These are phyloP conservation scores for Hedya salicella DNA, from an alignment of 2,888 invertebrate species.

Conservation along the genomic window DNA sequence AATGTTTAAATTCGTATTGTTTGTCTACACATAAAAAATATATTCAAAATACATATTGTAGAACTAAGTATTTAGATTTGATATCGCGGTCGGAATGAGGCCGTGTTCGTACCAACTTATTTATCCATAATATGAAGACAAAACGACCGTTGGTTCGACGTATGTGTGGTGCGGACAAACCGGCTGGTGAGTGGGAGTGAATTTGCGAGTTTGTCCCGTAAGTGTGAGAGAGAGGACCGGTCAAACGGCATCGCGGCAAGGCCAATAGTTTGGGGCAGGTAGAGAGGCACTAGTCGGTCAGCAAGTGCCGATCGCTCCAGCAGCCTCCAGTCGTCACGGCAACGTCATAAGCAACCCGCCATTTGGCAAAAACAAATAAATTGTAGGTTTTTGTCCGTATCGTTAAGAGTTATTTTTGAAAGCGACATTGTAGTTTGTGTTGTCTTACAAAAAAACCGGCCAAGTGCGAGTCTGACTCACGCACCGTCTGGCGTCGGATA, in stretches of 20 bases:
- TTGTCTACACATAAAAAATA: not conserved
- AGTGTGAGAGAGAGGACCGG: conserved; percentile 79
- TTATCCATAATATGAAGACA: conserved; percentile 52
- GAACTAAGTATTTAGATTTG: conserved; percentile 17
- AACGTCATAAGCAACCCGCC: not conserved
- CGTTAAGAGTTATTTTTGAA: not conserved
- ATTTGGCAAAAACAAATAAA: not conserved
- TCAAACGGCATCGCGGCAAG: conserved; percentile 70
- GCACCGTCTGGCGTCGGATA: too few species aligned
- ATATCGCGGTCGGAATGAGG: conserved; percentile 17
- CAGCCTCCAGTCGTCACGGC: not conserved
- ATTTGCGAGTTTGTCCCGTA: conserved; percentile 72
- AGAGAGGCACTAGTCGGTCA: conserved; percentile 48
- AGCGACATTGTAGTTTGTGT: not conserved
- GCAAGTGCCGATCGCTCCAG: conserved; percentile 7
- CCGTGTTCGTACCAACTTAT: conserved; percentile 23
- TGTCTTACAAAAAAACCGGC: too few species aligned
- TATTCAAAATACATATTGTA: not conserved
- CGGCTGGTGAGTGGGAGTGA: conserved; percentile 70
- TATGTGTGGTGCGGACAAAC: conserved; percentile 59
- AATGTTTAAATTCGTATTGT: not conserved
- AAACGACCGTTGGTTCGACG: conserved; percentile 67
- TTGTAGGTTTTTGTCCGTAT: not conserved
- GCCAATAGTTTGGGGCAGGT: conserved; percentile 53
- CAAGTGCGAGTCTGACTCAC: too few species aligned